A percentile compares a stretch with the other conserved stretches of the same genome.
These are phyloP conservation scores for Anneissia japonica DNA, from an alignment of 35 echinoderm and acorn worm species.

Conservation along the genomic window DNA sequence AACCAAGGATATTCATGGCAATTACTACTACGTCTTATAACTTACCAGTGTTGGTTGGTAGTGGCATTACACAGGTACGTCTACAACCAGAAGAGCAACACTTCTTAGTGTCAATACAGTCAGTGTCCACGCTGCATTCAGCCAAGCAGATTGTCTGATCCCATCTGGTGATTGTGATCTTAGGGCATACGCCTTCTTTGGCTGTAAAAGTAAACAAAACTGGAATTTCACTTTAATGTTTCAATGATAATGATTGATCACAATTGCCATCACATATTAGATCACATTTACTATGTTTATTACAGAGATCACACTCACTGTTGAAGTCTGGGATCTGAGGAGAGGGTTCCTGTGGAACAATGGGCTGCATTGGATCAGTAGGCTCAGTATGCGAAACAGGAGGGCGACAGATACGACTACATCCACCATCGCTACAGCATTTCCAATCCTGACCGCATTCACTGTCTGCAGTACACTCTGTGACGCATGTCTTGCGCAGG, in stretches of 20 bases:
- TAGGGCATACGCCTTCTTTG: slow-evolving; percentile 32
- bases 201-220: slow-evolving; percentile 13
- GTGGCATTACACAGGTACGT: slow-evolving; percentile 1
- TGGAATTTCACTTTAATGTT: neutral
- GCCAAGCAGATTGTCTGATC: neutral
- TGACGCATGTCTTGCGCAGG: slow-evolving; percentile 1
- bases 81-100: slow-evolving; percentile 37
- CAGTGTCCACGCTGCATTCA: slow-evolving; percentile 24
- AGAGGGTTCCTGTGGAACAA: neutral
- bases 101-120: slow-evolving; percentile 25
- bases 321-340: neutral
- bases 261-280: too few relatives aligned
- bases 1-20: too few relatives aligned
- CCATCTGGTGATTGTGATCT: neutral
- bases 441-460: slow-evolving; percentile 5
- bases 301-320: neutral
- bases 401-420: slow-evolving; percentile 8
- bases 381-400: neutral
- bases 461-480: slow-evolving; percentile 1
- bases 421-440: slow-evolving; percentile 10
- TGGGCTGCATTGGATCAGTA: neutral
- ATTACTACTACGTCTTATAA: too few relatives aligned
- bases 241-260: neutral
- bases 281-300: too few relatives aligned
- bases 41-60: neutral